Evolutionary conservation across 35 echinoderm and acorn worm genomes (phyloP).

Genomic region (Ptychodera flava): DNA sequence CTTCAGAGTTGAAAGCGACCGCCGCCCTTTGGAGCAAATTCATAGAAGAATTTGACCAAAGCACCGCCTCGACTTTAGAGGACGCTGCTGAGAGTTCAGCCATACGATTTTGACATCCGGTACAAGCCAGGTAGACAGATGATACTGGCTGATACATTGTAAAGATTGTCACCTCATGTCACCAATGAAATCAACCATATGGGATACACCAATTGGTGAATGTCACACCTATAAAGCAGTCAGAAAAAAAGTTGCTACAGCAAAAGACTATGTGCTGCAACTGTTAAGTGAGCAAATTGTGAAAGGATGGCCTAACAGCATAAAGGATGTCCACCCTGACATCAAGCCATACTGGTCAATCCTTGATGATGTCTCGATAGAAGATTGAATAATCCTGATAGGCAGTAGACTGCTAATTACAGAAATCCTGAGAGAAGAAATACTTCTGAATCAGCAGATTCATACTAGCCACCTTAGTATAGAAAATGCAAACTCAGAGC

Average conservation of each 20-base stretch:
- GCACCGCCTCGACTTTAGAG: constrained; percentile 53
- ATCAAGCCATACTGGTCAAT: constrained; percentile 31
- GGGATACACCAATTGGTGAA: constrained; percentile 36
- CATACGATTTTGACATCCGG: constrained; percentile 27
- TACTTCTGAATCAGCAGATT: constrained; percentile 46
- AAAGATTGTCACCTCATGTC: constrained; percentile 33
- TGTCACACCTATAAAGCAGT: constrained; percentile 24
- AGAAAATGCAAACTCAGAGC: constrained; percentile 32
- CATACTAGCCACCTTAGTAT: constrained; percentile 50
- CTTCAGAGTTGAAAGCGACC: constrained; percentile 20
- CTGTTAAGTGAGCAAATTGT: constrained; percentile 18
- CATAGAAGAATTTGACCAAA: constrained; percentile 44
- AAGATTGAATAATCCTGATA: constrained; percentile 55
- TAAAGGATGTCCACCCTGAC: constrained; percentile 18
- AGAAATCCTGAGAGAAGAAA: constrained; percentile 31
- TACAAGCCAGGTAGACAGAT: constrained; percentile 44
- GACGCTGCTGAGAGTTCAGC: constrained; percentile 32
- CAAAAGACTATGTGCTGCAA: constrained; percentile 13
- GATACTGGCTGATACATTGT: constrained; percentile 42
- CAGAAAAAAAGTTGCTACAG: constrained; percentile 13
- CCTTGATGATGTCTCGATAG: constrained; percentile 43
- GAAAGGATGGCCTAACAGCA: constrained; percentile 26
- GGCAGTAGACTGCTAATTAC: constrained; percentile 52
- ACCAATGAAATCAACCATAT: neutral
- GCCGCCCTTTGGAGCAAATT: constrained; percentile 27